Base-by-base conservation (phyloP, 2,888 invertebrate genomes). In the Campopleginae sp. region DNA sequence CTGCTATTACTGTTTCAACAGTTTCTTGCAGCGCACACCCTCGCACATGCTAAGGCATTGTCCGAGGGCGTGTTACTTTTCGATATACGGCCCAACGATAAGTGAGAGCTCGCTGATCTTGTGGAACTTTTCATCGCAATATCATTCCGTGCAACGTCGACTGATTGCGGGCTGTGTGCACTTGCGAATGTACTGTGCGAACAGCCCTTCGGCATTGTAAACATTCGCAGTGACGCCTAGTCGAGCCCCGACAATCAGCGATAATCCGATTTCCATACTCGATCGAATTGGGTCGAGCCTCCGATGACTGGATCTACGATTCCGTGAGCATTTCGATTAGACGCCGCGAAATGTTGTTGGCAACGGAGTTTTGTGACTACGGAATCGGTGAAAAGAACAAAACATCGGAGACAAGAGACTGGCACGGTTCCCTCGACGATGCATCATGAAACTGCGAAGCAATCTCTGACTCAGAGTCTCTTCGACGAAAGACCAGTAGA, bases 181-280 rank as follows among this genome's bases (percentile, higher is more conserved):
- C 66, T 74, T 68, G 78, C 54, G 74, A 74, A 27, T 61, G 54
- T 68, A 61, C 42, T 63, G 38, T 44, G 63, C 51, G 4, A 58
- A 79, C 48, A 79, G 63, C 83, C 83, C 79, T 83, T 78, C 51
- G 82, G 82, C 82, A 42, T n/a, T 72, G 23, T 38, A 38, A 48
- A 44, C 17, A 19, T 31, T n/a, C 65, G 19, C n/a, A 6, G 65
- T 38, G 12, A 31, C 19, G 31, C 44, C 61, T 68, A 51, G 63
- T 75, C 75, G 75, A 63, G 42, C 51, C 19, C 66, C 33, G 7
- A 54, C n/a, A 51, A n/a, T 51, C 19, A 7, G 8, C 6, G 10
- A 51, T 8, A 51, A 51, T 19, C 51, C 51, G 51, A 51, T 19
- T 19, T 19, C 48, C 7, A 54, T 54, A 23, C 12, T 23, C 23